phyloP scores from a whole-genome alignment of 2,888 invertebrate genomes.

The Aelia acuminata region DNA sequence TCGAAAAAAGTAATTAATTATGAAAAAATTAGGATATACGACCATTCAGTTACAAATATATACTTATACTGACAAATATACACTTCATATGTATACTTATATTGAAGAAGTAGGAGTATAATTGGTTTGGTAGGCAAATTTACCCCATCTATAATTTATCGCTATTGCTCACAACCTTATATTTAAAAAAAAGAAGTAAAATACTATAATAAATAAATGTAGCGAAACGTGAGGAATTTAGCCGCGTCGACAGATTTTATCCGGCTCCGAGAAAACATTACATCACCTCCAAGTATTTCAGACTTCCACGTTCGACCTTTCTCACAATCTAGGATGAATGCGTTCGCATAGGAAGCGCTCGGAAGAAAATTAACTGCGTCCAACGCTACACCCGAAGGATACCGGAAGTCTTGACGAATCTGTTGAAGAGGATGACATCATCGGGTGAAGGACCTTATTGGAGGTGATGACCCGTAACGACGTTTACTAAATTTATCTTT shows the following conservation, averaged over 20 bases:
- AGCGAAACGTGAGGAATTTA: neutral
- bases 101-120: neutral
- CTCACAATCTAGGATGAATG: neutral
- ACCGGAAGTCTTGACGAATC: neutral
- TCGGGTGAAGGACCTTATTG: conserved; percentile 18
- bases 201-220: neutral
- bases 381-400: neutral
- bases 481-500: conserved; percentile 11
- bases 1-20: too few species aligned
- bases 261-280: neutral
- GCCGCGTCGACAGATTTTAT: neutral
- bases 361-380: neutral
- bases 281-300: conserved; percentile 9
- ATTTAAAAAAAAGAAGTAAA: neutral
- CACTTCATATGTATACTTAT: too few species aligned
- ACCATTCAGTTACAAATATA: too few species aligned
- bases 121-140: neutral
- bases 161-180: neutral
- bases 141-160: neutral
- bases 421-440: neutral
- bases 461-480: conserved; percentile 3
- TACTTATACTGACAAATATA: too few species aligned
- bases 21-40: too few species aligned
- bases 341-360: neutral
- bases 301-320: neutral